Evolutionary conservation across 2,113 vertebrate genomes (phyloP).

Genomic region (Gavialis gangeticus): DNA sequence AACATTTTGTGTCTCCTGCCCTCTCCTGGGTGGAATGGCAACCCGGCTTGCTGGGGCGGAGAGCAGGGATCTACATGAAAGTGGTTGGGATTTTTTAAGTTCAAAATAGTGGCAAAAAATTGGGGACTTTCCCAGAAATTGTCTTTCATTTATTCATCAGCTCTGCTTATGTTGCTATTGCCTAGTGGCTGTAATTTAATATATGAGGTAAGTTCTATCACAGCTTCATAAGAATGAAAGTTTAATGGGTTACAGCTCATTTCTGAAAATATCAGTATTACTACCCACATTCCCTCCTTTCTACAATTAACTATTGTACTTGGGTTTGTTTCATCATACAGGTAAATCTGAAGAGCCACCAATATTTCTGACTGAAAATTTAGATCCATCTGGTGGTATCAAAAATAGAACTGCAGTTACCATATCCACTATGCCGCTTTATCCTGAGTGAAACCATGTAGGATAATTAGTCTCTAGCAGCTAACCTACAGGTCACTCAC

Average conservation of each 20-base stretch:
- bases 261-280: neutral
- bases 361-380: neutral
- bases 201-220: neutral
- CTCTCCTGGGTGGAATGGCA: neutral
- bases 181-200: neutral
- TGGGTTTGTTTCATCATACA: neutral
- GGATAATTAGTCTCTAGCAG: neutral
- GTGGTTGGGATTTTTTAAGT: neutral
- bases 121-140: accelerated
- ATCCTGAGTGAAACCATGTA: accelerated
- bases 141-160: neutral
- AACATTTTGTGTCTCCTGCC: neutral
- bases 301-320: neutral
- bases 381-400: neutral
- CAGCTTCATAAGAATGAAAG: neutral
- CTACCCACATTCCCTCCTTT: neutral
- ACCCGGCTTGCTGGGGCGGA: neutral
- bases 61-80: neutral
- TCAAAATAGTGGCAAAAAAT: neutral
- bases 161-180: neutral
- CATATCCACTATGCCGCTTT: neutral
- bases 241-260: neutral
- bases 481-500: slow-evolving; percentile 49
- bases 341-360: neutral
- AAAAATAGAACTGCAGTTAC: neutral